Percentiles rank a stretch among this genome's conserved stretches.
These are phyloP conservation scores for Xenopus petersii DNA, from an alignment of 2,797 vertebrate genomes.

Conservation along the genomic window DNA sequence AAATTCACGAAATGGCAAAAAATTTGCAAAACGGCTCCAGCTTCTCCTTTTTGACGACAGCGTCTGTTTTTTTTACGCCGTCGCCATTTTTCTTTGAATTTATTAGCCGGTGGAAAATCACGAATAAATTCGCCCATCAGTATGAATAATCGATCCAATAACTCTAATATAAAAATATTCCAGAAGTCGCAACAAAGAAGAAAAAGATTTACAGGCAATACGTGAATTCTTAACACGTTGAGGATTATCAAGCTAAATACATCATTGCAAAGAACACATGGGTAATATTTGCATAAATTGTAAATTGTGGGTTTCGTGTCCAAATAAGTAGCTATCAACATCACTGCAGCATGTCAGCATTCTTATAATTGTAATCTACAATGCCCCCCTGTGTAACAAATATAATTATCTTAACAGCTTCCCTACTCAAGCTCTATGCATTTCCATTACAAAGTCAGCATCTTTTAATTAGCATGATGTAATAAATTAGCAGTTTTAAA, in stretches of 20 bases:
- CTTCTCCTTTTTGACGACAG: too few species aligned
- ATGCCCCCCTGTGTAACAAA: conserved; percentile 59
- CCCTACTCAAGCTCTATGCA: conserved; percentile 61
- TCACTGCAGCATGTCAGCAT: conserved; percentile 53
- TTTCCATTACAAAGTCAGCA: conserved; percentile 65
- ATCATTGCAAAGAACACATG: conserved; percentile 36
- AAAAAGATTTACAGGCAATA: too few species aligned
- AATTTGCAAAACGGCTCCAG: too few species aligned
- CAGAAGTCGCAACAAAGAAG: too few species aligned
- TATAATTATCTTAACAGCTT: conserved; percentile 69
- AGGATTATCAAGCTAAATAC: conserved; percentile 9
- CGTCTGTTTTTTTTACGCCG: too few species aligned
- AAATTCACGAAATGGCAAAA: too few species aligned
- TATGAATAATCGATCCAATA: too few species aligned
- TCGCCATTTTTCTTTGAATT: too few species aligned
- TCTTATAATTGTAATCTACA: conserved; percentile 66
- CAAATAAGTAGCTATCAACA: conserved; percentile 51
- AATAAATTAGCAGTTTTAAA: conserved; percentile 70
- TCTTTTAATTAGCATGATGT: conserved; percentile 69
- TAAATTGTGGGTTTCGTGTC: conserved; percentile 55
- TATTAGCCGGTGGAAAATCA: too few species aligned
- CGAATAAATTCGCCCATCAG: too few species aligned
- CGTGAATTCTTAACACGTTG: too few species aligned
- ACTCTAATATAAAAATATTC: too few species aligned
- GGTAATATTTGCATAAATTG: conserved; percentile 34